These are phyloP conservation scores for Ciconia boyciana DNA, from an alignment of 2,113 vertebrate species.

Conservation along the genomic window DNA sequence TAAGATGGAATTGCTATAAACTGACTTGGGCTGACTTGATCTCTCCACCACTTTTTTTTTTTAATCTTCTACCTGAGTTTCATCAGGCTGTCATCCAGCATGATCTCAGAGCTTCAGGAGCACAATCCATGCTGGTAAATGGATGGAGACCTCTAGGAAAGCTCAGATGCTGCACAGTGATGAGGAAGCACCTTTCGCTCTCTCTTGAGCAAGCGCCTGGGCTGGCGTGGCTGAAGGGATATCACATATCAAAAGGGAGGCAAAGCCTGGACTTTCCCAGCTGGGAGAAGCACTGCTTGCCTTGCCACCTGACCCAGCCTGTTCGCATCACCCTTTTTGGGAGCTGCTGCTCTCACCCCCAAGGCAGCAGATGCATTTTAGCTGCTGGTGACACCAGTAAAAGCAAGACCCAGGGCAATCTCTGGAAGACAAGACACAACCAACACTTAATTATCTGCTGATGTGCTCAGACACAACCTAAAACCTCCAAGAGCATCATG, in stretches of 20 bases:
- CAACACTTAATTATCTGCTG: fast-evolving
- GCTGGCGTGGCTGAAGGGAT: fast-evolving
- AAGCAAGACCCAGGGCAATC: neutral
- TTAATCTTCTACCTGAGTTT: neutral
- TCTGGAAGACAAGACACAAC: neutral
- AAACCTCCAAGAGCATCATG: neutral
- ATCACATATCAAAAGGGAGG: fast-evolving
- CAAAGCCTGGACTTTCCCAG: neutral
- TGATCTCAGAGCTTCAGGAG: neutral
- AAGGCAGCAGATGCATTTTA: neutral
- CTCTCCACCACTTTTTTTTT: neutral
- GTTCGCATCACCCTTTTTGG: neutral
- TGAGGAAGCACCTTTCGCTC: neutral
- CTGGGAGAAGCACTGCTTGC: neutral
- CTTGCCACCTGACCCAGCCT: neutral
- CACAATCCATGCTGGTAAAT: neutral
- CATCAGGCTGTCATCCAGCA: neutral
- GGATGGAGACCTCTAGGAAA: neutral
- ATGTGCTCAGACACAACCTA: neutral
- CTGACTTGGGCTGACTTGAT: neutral
- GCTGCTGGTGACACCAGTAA: neutral
- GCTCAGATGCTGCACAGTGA: neutral
- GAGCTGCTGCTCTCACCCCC: neutral
- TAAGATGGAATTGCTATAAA: neutral
- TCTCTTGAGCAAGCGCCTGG: neutral